Evolutionary conservation across 2,888 invertebrate species (phyloP).

Genomic region (Hyles lineata): DNA sequence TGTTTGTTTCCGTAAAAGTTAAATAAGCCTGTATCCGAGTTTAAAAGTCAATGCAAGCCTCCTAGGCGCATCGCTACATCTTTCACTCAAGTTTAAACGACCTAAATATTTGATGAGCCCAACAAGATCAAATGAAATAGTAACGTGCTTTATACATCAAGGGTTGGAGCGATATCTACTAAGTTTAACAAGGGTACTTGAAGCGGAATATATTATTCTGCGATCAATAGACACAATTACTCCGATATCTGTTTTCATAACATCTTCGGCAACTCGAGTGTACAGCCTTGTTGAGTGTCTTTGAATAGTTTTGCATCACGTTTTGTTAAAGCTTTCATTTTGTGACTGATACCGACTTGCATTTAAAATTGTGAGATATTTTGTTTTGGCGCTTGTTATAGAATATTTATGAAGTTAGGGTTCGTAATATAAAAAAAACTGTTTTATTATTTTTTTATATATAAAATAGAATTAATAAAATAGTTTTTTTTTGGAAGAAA

Average conservation of each 20-base stretch:
- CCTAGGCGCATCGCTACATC: constrained; percentile 58
- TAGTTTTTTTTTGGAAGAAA: no score
- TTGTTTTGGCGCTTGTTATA: no score
- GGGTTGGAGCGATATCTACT: constrained; percentile 54
- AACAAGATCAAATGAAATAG: constrained; percentile 79
- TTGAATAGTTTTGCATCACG: neutral
- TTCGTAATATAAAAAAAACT: no score
- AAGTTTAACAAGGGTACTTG: constrained; percentile 78
- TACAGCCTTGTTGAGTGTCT: neutral
- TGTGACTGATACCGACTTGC: neutral
- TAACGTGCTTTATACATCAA: constrained; percentile 64
- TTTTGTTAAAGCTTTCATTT: neutral
- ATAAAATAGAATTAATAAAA: no score
- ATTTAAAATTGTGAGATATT: no score
- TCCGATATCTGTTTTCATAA: constrained; percentile 47
- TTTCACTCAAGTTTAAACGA: constrained; percentile 76
- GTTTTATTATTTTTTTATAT: no score
- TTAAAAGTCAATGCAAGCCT: constrained; percentile 61
- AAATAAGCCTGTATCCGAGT: constrained; percentile 31
- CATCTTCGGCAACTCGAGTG: neutral
- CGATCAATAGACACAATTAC: constrained; percentile 68
- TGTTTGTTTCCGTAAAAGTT: constrained; percentile 25
- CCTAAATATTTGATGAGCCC: constrained; percentile 81
- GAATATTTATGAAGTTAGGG: no score
- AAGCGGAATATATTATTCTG: constrained; percentile 74